phyloP scores from a whole-genome alignment of 2,888 invertebrate genomes.

The Patella caerulea region DNA sequence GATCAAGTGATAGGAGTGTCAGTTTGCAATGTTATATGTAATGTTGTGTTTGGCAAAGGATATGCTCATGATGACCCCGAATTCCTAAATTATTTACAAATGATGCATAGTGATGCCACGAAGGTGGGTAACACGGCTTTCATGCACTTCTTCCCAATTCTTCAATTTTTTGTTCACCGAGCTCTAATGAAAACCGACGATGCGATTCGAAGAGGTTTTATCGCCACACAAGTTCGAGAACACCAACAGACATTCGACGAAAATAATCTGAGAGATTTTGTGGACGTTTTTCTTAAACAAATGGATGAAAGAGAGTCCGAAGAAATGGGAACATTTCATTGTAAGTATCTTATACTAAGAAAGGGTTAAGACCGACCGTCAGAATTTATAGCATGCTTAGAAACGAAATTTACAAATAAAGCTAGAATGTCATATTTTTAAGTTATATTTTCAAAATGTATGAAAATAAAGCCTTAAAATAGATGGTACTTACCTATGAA shows the following conservation, averaged over 20 bases:
- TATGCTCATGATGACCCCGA: constrained; percentile 18
- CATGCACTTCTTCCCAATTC: constrained; percentile 6
- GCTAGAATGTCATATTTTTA: no score
- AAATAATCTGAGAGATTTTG: constrained; percentile 24
- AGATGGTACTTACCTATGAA: no score
- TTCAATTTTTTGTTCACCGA: background rate
- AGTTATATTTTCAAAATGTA: no score
- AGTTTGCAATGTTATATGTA: constrained; percentile 22
- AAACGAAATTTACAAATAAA: no score
- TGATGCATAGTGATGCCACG: background rate
- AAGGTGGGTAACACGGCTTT: constrained; percentile 1
- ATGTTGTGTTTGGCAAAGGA: constrained; percentile 17
- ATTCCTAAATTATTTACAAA: constrained; percentile 4
- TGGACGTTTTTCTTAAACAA: constrained; percentile 31
- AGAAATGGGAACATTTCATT: background rate
- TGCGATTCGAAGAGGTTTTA: background rate
- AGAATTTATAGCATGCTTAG: background rate
- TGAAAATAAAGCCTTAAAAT: no score
- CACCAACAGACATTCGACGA: background rate
- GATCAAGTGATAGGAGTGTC: background rate
- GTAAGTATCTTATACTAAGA: background rate
- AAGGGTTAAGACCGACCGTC: background rate
- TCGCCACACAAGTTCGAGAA: background rate
- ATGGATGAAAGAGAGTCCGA: constrained; percentile 15
- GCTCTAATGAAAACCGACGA: background rate